Percentiles rank a stretch among this genome's conserved stretches.
Evolutionary conservation across 2,797 vertebrate genomes (phyloP).

Genomic region (Sandelia bainsii): DNA sequence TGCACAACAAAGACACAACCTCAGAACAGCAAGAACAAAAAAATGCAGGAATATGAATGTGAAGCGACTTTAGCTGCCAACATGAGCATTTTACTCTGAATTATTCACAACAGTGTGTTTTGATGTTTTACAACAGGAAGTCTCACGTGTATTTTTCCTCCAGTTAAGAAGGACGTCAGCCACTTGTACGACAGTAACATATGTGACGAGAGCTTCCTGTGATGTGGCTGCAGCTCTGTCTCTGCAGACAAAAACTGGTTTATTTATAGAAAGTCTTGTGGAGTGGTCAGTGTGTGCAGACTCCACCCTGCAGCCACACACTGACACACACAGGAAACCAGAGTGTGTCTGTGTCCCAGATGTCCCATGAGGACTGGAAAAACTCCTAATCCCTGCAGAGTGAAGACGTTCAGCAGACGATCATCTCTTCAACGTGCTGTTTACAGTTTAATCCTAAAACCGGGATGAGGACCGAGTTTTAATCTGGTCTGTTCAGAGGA

Average conservation of each 20-base stretch:
- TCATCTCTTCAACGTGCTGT: not conserved
- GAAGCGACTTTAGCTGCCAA: no score
- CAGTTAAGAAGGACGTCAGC: not conserved
- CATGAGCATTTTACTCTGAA: no score
- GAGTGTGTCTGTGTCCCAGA: conserved; percentile 14
- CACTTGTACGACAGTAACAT: not conserved
- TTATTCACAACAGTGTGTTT: no score
- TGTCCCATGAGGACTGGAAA: conserved; percentile 23
- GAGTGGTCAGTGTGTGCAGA: conserved; percentile 20
- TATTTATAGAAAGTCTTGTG: conserved; percentile 39
- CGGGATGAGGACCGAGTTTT: not conserved
- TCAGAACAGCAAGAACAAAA: no score
- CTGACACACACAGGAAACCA: conserved; percentile 18
- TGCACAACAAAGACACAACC: no score
- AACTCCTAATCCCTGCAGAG: conserved; percentile 1
- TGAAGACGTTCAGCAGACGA: no score
- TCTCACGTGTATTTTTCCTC: no score
- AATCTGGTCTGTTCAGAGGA: no score
- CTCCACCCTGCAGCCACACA: conserved; percentile 38
- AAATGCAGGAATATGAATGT: no score
- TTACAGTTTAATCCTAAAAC: not conserved
- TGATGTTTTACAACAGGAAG: no score
- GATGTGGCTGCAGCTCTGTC: conserved; percentile 27
- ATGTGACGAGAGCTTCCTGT: not conserved
- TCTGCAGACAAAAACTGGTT: conserved; percentile 23